phyloP scores from a whole-genome alignment of 2,888 invertebrate genomes.

The Dasypolia templi region DNA sequence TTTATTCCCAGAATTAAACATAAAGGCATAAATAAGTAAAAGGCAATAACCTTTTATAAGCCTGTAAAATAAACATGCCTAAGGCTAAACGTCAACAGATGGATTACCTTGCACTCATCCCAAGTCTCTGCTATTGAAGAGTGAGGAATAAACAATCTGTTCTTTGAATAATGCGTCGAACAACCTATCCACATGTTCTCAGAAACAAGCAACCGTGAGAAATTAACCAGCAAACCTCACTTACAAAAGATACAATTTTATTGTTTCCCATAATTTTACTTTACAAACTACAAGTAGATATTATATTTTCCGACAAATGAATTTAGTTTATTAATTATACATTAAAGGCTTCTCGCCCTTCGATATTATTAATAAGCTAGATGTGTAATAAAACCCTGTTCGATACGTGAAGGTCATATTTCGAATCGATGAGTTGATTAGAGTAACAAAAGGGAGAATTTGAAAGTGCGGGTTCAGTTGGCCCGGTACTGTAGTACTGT shows the following conservation, averaged over 20 bases:
- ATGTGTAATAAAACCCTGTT: background rate
- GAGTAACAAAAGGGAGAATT: background rate
- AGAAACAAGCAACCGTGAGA: constrained; percentile 21
- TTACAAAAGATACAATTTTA: constrained; percentile 20
- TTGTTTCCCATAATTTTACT: constrained; percentile 11
- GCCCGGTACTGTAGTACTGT: too few relatives aligned
- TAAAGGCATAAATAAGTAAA: constrained; percentile 4
- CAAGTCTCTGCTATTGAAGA: constrained; percentile 31
- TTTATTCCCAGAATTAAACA: constrained; percentile 6
- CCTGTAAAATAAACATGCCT: constrained; percentile 46
- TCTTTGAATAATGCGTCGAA: constrained; percentile 43
- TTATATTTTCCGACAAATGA: constrained; percentile 12
- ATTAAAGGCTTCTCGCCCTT: constrained; percentile 14
- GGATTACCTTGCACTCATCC: constrained; percentile 48
- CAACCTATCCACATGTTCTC: constrained; percentile 18
- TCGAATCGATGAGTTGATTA: constrained; percentile 13
- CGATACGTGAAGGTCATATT: background rate
- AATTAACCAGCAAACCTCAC: constrained; percentile 12
- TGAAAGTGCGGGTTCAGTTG: background rate
- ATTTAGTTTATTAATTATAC: constrained; percentile 19
- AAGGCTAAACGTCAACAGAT: constrained; percentile 50
- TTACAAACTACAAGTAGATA: background rate
- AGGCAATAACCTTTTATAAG: constrained; percentile 37
- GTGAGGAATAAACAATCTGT: constrained; percentile 56
- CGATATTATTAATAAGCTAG: background rate